Base-by-base conservation (phyloP, 2,797 vertebrate genomes). In the Anableps anableps region DNA sequence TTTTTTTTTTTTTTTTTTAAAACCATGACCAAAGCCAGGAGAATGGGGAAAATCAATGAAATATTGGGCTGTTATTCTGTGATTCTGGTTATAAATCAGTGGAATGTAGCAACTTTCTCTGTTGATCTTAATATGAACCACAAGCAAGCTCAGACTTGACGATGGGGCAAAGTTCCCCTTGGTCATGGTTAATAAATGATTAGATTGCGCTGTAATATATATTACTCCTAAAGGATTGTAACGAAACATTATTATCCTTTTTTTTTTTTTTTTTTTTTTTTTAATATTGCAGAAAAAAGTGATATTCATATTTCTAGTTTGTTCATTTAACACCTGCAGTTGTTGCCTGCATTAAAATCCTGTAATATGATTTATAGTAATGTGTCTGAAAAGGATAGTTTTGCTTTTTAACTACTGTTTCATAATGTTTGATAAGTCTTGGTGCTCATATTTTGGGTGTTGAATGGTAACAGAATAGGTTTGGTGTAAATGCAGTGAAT, bases 141-240 rank as follows among this genome's bases (percentile, higher is more conserved):
- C 26, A 55, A 55, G 23, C 9, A 21, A 66, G 71, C 76, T 26
- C 62, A 38, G 31, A 3, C 31, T 53, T 85, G 19, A 66, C 16
- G 19, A 5, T 0, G 8, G 86, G 82, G 51, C 88, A 90, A 93
- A 93, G 93, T 93, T 79, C 83, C 10, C 48, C 72, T 51, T 55
- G 72, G 34, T 72, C 21, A 1, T 60, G 74, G 92, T 93, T 92
- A 93, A 93, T 92, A 58, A 91, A 74, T 93, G 86, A 90, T 84
- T 58, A 3, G 29, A 79, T 83, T 66, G 48, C 60, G 72, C 38
- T 47, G 47, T 48, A 75, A 87, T 76, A 50, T 14, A 29, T 47
- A 76, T 51, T 45, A 75, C 64, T 77, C 60, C 62, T 68, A 45
- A 71, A 83, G 36, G 41, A 76, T 77, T 41, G 6, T 88, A 84